Evolutionary conservation across 2,113 vertebrate species (phyloP), one percentile per base, ranked within the genome.

Genomic region (Corvus cornix): DNA sequence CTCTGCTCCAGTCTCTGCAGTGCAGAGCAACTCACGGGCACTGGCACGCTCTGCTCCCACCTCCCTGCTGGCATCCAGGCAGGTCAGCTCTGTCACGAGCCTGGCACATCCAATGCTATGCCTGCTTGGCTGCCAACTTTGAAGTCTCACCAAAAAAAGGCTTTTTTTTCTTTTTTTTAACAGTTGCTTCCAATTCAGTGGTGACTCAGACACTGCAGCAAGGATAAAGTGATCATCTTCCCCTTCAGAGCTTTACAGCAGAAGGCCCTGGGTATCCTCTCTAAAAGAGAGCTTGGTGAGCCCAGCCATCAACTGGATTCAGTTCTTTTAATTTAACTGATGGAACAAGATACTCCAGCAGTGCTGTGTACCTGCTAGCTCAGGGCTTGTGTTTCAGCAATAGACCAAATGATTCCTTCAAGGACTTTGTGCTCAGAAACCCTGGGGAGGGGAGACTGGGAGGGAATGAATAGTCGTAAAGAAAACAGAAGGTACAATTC

Each of bases 161-260:
- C 13, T 24, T 46, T 89, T 77, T 77, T 84, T 77, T 72, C 67
- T 49, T 75, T 70, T 62, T 69, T 64, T 35, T 13, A 82, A 87
- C 79, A 68, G 84, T 86, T 18, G 7, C 84, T 91, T 97, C 76
- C 95, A 97, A 64, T 62, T 97, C 89, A 75, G 83, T 87, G 84
- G 83, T 97, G 97, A 97, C 84, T 96, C 96, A 94, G 93, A 58
- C 59, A 94, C 91, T 96, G 96, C 96, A 97, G 95, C 93, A 96
- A 95, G 84, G 72, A 72, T 96, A 83, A 91, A 96, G 81, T 6
- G 48, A 96, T 96, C 86, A 80, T 91, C 80, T 77, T 92, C 70
- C 78, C 82, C 46, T 84, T 85, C 85, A 72, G 37, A 95, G 52
- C 69, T 95, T 74, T 81, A 72, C 4, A 16, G 76, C 72, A 89